Evolutionary conservation across 1,140 invertebrate genomes (phyloP).

Genomic region (Cylas formicarius): DNA sequence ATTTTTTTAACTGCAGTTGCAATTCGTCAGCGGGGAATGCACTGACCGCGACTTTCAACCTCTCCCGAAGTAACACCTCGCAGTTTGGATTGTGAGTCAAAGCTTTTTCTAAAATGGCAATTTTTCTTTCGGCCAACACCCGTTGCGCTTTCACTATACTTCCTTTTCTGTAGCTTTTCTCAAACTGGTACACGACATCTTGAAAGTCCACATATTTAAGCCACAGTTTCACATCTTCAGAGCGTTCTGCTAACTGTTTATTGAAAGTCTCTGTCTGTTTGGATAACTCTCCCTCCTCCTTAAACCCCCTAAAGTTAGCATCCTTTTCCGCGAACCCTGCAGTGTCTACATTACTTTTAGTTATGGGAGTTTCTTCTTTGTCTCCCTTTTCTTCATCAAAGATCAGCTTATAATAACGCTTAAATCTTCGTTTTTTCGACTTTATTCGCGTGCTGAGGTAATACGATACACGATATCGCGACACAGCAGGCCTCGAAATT

Average conservation of each 20-base stretch:
- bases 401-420: slow-evolving; percentile 38
- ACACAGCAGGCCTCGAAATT: slow-evolving; percentile 42
- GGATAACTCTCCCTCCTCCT: slow-evolving; percentile 44
- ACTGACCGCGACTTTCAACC: slow-evolving; percentile 45
- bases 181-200: slow-evolving; percentile 43
- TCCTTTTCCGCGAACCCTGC: slow-evolving; percentile 21
- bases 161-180: slow-evolving; percentile 40
- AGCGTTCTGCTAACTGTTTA: slow-evolving; percentile 44
- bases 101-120: slow-evolving; percentile 51
- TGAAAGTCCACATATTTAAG: slow-evolving; percentile 51
- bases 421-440: slow-evolving; percentile 30
- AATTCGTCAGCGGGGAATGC: slow-evolving; percentile 51
- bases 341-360: slow-evolving; percentile 25
- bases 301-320: slow-evolving; percentile 30
- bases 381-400: slow-evolving; percentile 28
- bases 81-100: slow-evolving; percentile 46
- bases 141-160: slow-evolving; percentile 41
- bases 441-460: slow-evolving; percentile 33
- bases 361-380: slow-evolving; percentile 31
- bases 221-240: slow-evolving; percentile 48
- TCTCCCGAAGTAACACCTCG: slow-evolving; percentile 43
- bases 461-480: slow-evolving; percentile 41
- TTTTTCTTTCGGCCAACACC: slow-evolving; percentile 47
- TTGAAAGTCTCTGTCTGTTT: slow-evolving; percentile 47
- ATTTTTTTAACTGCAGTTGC: slow-evolving; percentile 40